A percentile compares a stretch with the other conserved stretches of the same genome.
phyloP scores from a whole-genome alignment of 2,113 vertebrate species.

The Poicephalus meyeri region DNA sequence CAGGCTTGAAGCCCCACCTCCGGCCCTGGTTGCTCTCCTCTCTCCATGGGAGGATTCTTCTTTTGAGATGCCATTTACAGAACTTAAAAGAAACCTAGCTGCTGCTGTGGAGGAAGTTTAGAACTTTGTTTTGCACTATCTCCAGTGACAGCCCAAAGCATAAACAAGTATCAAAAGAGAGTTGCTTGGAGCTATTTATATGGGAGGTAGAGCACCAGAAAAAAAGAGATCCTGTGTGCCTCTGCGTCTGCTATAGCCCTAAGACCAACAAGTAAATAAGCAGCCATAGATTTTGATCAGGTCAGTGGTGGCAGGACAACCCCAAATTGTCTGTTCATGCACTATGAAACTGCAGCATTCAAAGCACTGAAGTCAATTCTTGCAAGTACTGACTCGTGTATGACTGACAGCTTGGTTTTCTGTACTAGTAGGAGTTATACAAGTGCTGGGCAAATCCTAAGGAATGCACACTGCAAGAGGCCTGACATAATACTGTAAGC shows the following conservation, averaged over 20 bases:
- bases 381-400: not conserved
- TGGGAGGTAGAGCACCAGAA: not conserved
- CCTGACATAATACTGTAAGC: not conserved
- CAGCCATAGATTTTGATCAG: not conserved
- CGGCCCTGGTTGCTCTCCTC: not conserved
- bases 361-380: not conserved
- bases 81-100: not conserved
- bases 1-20: not conserved
- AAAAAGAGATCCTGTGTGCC: not conserved
- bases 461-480: not conserved
- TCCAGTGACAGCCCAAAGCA: not conserved
- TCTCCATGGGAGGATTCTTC: not conserved
- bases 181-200: not conserved
- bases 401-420: not conserved
- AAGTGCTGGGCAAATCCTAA: not conserved
- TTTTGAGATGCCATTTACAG: not conserved
- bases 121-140: not conserved
- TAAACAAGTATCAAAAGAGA: not conserved
- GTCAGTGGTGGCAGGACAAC: not conserved
- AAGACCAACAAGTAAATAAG: not conserved
- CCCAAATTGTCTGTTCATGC: not conserved
- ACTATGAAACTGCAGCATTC: not conserved
- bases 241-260: not conserved
- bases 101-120: not conserved
- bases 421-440: not conserved